phyloP scores from a whole-genome alignment of 2,888 invertebrate genomes.

The Synergus laeviventris region DNA sequence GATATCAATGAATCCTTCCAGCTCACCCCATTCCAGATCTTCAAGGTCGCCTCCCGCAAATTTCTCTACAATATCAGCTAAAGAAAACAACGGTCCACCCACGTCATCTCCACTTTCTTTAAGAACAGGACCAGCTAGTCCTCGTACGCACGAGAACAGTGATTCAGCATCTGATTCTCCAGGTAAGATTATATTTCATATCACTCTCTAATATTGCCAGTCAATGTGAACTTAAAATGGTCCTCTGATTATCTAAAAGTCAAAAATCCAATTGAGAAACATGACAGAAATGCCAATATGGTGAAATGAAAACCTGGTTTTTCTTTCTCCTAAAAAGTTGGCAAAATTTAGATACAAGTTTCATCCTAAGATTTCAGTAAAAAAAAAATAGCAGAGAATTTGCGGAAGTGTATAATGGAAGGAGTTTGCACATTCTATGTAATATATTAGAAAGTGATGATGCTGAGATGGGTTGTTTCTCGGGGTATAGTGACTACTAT shows the following conservation, averaged over 20 bases:
- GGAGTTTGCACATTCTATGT: conserved; percentile 10
- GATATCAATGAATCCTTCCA: conserved; percentile 54
- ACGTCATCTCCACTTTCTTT: conserved; percentile 59
- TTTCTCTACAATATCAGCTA: conserved; percentile 53
- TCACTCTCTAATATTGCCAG: not conserved
- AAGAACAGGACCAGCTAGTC: conserved; percentile 61
- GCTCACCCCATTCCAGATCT: conserved; percentile 58
- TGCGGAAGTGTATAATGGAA: not conserved
- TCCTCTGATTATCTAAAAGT: too few relatives aligned
- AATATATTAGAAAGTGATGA: conserved; percentile 10
- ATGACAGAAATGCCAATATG: too few relatives aligned
- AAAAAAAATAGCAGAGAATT: not conserved
- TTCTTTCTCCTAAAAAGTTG: too few relatives aligned
- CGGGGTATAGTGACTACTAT: conserved; percentile 1
- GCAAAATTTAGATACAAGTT: too few relatives aligned
- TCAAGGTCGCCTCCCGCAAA: conserved; percentile 59
- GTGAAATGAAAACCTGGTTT: too few relatives aligned
- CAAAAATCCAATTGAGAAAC: too few relatives aligned
- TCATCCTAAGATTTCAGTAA: not conserved
- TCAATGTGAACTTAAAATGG: too few relatives aligned
- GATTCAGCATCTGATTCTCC: conserved; percentile 64
- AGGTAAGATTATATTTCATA: conserved; percentile 56
- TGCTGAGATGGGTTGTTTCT: not conserved
- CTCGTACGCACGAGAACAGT: conserved; percentile 61
- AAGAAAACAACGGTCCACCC: conserved; percentile 53